These are phyloP conservation scores for Eupithecia vulgata DNA, from an alignment of 2,888 invertebrate species.

Conservation along the genomic window DNA sequence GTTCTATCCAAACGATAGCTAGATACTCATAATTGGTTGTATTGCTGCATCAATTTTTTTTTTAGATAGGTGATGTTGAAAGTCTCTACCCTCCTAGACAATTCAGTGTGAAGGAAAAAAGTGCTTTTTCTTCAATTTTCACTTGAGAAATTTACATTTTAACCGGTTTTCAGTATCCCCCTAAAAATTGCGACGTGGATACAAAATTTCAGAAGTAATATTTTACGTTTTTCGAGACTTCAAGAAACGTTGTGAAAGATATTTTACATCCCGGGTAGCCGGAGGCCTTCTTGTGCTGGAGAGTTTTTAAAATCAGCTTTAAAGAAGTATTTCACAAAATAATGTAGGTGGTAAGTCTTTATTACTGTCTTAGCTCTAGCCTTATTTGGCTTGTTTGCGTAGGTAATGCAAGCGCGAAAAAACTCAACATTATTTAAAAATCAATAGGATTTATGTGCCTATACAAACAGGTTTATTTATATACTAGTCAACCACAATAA, in stretches of 20 bases:
- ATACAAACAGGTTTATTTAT: too few relatives aligned
- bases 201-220: background rate
- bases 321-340: background rate
- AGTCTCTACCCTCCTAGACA: background rate
- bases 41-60: too few relatives aligned
- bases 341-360: background rate
- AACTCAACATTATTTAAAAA: background rate
- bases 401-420: background rate
- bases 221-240: slow-evolving; percentile 5
- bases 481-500: too few relatives aligned
- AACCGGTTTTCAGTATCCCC: background rate
- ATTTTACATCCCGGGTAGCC: background rate
- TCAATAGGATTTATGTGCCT: background rate
- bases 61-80: background rate
- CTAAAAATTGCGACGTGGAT: background rate
- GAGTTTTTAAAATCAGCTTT: background rate
- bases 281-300: background rate
- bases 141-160: slow-evolving; percentile 3
- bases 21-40: too few relatives aligned
- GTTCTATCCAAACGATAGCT: too few relatives aligned
- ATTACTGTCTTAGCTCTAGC: background rate
- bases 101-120: background rate
- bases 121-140: background rate
- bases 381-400: too few relatives aligned
- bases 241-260: background rate